Evolutionary conservation across 2,797 vertebrate species (phyloP), one percentile per base, ranked within the genome.

Genomic region (Pangasius larnaudii): DNA sequence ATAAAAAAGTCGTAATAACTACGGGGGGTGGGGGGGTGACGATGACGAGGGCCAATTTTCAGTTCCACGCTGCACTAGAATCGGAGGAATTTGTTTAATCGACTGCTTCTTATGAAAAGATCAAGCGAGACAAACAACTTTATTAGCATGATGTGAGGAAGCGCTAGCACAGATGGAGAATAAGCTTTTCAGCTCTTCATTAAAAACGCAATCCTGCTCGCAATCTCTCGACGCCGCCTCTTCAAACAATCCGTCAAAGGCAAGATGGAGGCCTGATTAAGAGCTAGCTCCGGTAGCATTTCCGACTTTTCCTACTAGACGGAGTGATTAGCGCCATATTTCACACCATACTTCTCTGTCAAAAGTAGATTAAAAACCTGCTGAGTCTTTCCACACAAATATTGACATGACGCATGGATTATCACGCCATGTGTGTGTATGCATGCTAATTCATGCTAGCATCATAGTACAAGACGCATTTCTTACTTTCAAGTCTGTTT

Each of bases 71-170:
- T 18, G 3, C 8, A 8, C 51, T 80, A 80, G 42, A 36, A 79
- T 42, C 22, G 24, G 61, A 83, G 9, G 33, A 30, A 14, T 22
- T 67, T 33, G 46, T n/a, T 42, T 30, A 83, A 83, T 67, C 42
- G 22, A 10, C 93, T 86, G 94, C 91, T 93, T 94, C 94, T 95
- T 94, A 92, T 95, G 90, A 93, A 90, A 91, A 95, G 94, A 95
- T 96, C 95, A 95, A 95, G 95, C 94, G 94, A 92, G 92, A 92
- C 92, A 90, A 94, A 95, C 94, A 94, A 94, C 94, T 96, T 96
- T 93, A 95, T 95, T 94, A 95, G 93, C 92, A 89, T 91, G 94
- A 93, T 92, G 93, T 90, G 92, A 94, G 93, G 8, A 90, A 94
- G 90, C 91, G 91, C 92, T 92, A 91, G 94, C 93, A 93, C 94